Evolutionary conservation across 2,888 invertebrate genomes (phyloP), one percentile per base, ranked within the genome.

Genomic region (Arenicola marina): DNA sequence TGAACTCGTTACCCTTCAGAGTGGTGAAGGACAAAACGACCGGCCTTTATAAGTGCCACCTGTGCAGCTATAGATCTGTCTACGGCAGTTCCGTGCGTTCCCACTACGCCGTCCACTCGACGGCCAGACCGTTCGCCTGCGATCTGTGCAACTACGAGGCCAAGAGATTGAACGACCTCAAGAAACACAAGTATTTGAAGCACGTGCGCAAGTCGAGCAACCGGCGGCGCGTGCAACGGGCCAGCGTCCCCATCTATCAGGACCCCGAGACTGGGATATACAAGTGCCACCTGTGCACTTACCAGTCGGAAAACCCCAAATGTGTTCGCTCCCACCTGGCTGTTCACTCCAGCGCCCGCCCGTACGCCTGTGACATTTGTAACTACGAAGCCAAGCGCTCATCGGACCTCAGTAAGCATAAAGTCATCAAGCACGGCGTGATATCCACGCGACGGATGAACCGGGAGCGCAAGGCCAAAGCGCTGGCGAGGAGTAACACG

Each of bases 351-450:
- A 38, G 24, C n/a, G 43, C n/a, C 45, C 29, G 63, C 11, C 63
- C 63, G 4, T 63, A 48, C n/a, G 63, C 59, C 18, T 63, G 63
- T 38, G 63, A 60, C 60, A 53, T 44, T 26, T 63, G 63, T 32
- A 28, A 18, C 26, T 63, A 63, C 34, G 60, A 63, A 28, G 63
- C 63, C 21, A 63, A 63, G 29, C 7, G 63, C n/a, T 11, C 43
- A 46, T 32, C 32, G 43, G 63, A 63, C 46, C 51, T 63, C 18
- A 51, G 44, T 7, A 63, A 63, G 29, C 63, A 63, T 48, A 44
- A 60, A 46, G 18, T 63, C 4, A 21, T 63, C n/a, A 60, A 48
- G 21, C 63, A 63, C 28, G 63, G 58, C 18, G 21, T 7, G 15
- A 56, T 48, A 7, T 24, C 48, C 11, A 48, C 18, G 7, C 15